Conservation (phyloP, 2,888 invertebrate genomes). For the Corythucha ciliata region DNA sequence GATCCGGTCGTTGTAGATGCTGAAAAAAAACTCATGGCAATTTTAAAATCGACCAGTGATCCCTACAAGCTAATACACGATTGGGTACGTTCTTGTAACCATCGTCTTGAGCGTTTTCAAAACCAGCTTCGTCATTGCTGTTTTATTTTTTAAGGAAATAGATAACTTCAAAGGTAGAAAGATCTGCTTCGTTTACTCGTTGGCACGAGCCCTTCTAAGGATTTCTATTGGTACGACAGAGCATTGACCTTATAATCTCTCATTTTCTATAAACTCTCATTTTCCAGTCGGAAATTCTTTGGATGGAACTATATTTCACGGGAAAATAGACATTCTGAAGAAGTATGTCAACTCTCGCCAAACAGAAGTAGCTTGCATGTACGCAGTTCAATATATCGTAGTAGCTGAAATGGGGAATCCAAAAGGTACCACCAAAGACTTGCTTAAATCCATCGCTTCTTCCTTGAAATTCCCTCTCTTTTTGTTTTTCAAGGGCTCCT, state of each 20-base stretch:
- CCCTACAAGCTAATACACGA: constrained; percentile 17
- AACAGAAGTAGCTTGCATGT: constrained; percentile 27
- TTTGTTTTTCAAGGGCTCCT: constrained; percentile 22
- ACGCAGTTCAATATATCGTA: constrained; percentile 25
- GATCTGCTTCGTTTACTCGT: constrained; percentile 28
- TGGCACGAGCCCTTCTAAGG: constrained; percentile 23
- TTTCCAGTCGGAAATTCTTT: constrained; percentile 26
- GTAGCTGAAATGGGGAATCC: constrained; percentile 26
- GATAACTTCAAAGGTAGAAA: constrained; percentile 27
- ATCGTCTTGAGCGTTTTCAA: no score
- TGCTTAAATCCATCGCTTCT: neutral
- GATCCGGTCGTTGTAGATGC: constrained; percentile 22
- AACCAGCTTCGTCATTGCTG: no score
- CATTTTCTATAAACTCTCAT: no score
- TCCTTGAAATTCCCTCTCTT: neutral
- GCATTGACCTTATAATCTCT: neutral
- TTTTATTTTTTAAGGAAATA: constrained; percentile 22
- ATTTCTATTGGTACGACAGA: constrained; percentile 22
- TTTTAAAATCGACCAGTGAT: constrained; percentile 17
- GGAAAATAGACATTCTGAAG: constrained; percentile 21
- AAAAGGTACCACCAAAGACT: constrained; percentile 22
- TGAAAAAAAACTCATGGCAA: constrained; percentile 21
- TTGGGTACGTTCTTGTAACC: constrained; percentile 20
- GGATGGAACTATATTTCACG: constrained; percentile 17
- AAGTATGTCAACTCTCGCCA: constrained; percentile 28